Base-by-base conservation (phyloP, 2,113 vertebrate species). In the Pedionomus torquatus region DNA sequence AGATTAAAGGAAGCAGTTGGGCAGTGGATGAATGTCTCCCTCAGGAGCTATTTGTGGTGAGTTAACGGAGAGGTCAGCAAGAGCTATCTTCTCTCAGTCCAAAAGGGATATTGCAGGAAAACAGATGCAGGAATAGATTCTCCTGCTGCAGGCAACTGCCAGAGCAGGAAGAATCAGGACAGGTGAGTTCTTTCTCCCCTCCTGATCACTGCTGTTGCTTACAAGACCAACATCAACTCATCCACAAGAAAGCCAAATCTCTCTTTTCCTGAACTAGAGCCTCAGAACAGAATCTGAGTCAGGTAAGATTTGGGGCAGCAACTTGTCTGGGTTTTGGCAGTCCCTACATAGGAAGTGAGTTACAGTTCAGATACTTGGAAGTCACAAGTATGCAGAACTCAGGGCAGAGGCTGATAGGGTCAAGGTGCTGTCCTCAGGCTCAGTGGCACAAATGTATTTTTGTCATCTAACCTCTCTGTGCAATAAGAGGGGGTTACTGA, bases 321-420 rank as follows among this genome's bases (percentile, higher is more conserved):
- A 5, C 12, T 71, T 35, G 33, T 13, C 51, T 83, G 46, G 0
- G 5, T 82, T 93, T 88, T 46, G 35, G 48, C 49, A 72, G 33
- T 64, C 13, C 35, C 68, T 57, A 9, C 4, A 1, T 3, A 35
- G 17, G 55, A 65, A 82, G 33, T 28, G 25, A 78, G 17, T 16
- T 26, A 44, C 10, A 8, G n/a, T 35, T 72, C 46, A 51, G 52
- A 23, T 5, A 31, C n/a, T 10, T 90, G 71, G 58, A 74, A 76
- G 30, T 31, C 64, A 61, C 37, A 80, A 41, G 20, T 3, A 41
- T 0, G 9, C 55, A 87, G 74, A 49, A 37, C n/a, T 78, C 2
- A 0, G 21, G 68, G 31, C 11, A 39, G 68, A 74, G 37, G 31
- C 0, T n/a, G 63, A n/a, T 0, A 65, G 83, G 15, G 77, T 46